A percentile compares a stretch with the other conserved stretches of the same genome.
Conservation (phyloP, 2,888 invertebrate genomes). For the Dromius quadrimaculatus region DNA sequence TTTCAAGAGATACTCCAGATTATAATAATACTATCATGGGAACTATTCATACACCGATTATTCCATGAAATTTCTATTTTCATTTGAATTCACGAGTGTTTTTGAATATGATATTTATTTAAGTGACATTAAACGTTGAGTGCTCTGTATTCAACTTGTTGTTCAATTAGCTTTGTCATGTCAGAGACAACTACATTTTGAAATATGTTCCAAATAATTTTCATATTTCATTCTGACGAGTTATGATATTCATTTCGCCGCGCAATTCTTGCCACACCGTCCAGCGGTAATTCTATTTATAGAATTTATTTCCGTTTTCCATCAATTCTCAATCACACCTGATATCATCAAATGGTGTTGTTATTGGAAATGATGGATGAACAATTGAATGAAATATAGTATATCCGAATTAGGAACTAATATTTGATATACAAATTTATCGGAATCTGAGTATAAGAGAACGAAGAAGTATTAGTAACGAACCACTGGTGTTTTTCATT, state of each 20-base stretch:
- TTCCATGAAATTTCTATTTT: conserved; percentile 29
- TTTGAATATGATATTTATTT: conserved; percentile 30
- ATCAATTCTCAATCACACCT: neutral
- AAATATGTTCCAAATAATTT: conserved; percentile 1
- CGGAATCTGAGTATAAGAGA: too few relatives aligned
- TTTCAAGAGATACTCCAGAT: too few relatives aligned
- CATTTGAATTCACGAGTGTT: conserved; percentile 23
- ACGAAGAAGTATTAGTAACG: too few relatives aligned
- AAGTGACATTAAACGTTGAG: conserved; percentile 5
- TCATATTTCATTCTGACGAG: conserved; percentile 19
- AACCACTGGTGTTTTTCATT: too few relatives aligned
- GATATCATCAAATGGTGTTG: conserved; percentile 6
- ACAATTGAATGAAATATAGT: too few relatives aligned
- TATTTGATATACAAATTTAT: too few relatives aligned
- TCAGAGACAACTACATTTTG: conserved; percentile 16
- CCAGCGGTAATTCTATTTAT: conserved; percentile 12
- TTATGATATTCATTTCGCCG: conserved; percentile 18
- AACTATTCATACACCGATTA: too few relatives aligned
- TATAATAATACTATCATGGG: too few relatives aligned
- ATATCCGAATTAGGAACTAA: too few relatives aligned
- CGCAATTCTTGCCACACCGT: neutral
- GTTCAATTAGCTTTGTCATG: conserved; percentile 19
- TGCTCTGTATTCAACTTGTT: conserved; percentile 17
- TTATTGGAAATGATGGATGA: too few relatives aligned
- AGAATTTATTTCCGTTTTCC: neutral